Evolutionary conservation across 2,888 invertebrate genomes (phyloP), one percentile per base, ranked within the genome.

Genomic region (Pterobdella sp.): DNA sequence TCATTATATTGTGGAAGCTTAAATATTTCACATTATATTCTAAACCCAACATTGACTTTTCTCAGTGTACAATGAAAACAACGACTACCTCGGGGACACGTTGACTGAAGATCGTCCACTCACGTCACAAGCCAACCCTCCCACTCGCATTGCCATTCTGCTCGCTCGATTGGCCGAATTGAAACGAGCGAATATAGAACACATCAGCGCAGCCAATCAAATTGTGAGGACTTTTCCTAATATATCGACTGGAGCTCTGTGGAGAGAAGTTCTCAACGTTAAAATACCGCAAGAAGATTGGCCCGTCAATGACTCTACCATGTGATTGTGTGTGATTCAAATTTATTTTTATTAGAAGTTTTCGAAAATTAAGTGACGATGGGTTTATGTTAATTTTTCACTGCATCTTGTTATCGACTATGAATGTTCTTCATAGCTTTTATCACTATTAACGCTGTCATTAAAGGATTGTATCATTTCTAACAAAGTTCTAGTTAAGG

Each of bases 101-200:
- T n/a, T 56, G 60, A 7, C 60, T 22, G 60, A 56, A 4, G 60
- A 56, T 26, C n/a, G 3, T 26, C 14, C 18, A 22, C n/a, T 56
- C n/a, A 14, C 56, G 10, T 42, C 56, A 4, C 34, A 31, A 2
- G 26, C 14, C 26, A 60, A 35, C n/a, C 49, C 71, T 2, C 35
- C 63, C 34, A 71, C 71, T 1, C 52, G 73, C 14, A 29, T 73
- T 10, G 73, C 69, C 36, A 76, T 79, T 34, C 74, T 82, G 64
- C 75, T 82, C 69, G 77, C 80, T 36, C 77, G 81, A n/a, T 74
- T 82, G 7, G 78, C 80, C 0, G 82, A 81, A 74, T 77, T 82
- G 10, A 77, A 79, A 18, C 77, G 80, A 68, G 80, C 80, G 72
- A 78, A 78, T n/a, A 72, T 80, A 36, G 80, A 81, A 72, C 82